Conservation (phyloP, 2,797 vertebrate species). For the Micromesistius poutassou region DNA sequence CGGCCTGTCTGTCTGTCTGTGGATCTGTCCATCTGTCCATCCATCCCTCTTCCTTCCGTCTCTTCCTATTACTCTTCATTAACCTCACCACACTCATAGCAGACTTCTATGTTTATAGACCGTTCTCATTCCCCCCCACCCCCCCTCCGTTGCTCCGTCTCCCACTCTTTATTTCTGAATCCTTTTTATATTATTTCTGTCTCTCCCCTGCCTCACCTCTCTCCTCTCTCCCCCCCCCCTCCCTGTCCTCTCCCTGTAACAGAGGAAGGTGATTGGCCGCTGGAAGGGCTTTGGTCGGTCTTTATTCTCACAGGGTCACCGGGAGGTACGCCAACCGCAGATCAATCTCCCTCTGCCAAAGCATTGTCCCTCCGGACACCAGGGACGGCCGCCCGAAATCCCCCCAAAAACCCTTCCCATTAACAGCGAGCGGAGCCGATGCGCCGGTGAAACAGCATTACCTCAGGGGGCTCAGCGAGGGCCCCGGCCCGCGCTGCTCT, state of each 20-base stretch:
- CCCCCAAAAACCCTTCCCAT: constrained; percentile 58
- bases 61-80: too few relatives aligned
- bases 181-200: too few relatives aligned
- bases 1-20: too few relatives aligned
- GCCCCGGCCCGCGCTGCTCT: constrained; percentile 41
- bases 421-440: constrained; percentile 47
- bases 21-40: too few relatives aligned
- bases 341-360: constrained; percentile 58
- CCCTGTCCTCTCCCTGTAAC: constrained; percentile 15
- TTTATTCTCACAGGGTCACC: constrained; percentile 53
- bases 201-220: constrained; percentile 6
- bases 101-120: neutral
- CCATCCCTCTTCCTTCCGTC: too few relatives aligned
- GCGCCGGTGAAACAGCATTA: constrained; percentile 53
- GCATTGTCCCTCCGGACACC: constrained; percentile 54
- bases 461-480: constrained; percentile 59
- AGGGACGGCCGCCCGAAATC: constrained; percentile 47
- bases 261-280: constrained; percentile 41
- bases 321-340: constrained; percentile 46
- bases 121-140: constrained; percentile 10
- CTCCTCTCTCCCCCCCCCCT: neutral
- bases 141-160: neutral
- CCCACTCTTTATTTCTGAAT: neutral
- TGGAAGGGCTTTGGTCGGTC: constrained; percentile 48
- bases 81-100: too few relatives aligned